A percentile compares a stretch with the other conserved stretches of the same genome.
Conservation (phyloP, 2,888 invertebrate genomes). For the Epiblema foenella region DNA sequence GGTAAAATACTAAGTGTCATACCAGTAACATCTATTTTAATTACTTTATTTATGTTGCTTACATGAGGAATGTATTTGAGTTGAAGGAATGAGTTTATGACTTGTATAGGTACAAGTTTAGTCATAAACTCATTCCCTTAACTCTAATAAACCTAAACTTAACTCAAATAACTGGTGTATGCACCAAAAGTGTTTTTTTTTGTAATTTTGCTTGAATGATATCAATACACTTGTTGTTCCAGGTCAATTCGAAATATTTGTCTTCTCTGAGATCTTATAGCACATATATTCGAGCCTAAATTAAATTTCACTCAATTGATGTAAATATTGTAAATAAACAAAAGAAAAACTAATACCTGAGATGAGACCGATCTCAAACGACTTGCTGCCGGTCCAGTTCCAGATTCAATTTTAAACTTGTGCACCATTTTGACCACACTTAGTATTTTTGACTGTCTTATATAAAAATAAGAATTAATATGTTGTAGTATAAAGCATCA, state of each 20-base stretch:
- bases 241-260: not conserved
- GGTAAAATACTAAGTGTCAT: too few relatives aligned
- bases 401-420: slow-evolving; percentile 58
- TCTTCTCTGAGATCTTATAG: not conserved
- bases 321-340: slow-evolving; percentile 16
- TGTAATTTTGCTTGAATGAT: not conserved
- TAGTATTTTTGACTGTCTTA: slow-evolving; percentile 2
- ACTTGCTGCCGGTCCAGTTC: slow-evolving; percentile 53
- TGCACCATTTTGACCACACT: slow-evolving; percentile 63
- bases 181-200: not conserved
- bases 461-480: not conserved
- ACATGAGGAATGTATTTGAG: too few relatives aligned
- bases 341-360: slow-evolving; percentile 57
- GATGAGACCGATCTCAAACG: slow-evolving; percentile 63
- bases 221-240: not conserved
- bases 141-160: too few relatives aligned
- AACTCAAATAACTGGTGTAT: too few relatives aligned
- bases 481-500: not conserved
- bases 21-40: too few relatives aligned
- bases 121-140: too few relatives aligned
- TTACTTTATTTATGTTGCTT: too few relatives aligned
- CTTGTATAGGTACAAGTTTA: too few relatives aligned
- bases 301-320: not conserved
- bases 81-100: not conserved
- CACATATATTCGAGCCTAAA: not conserved